phyloP scores from a whole-genome alignment of 2,888 invertebrate species.

The Drymonia ruficornis region DNA sequence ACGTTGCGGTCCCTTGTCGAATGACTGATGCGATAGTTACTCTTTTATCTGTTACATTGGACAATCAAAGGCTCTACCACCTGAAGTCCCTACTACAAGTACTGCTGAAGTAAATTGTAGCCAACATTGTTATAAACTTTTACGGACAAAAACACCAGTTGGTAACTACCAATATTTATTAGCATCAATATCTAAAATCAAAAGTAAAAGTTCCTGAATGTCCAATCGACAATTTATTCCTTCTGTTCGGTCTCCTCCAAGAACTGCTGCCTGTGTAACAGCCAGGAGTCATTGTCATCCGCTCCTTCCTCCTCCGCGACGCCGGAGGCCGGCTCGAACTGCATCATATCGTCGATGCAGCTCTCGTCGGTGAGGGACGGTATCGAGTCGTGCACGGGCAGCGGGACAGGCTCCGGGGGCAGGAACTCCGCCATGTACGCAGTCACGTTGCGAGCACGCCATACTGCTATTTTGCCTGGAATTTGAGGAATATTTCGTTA shows the following conservation, averaged over 20 bases:
- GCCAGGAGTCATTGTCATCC: slow-evolving; percentile 74
- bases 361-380: slow-evolving; percentile 78
- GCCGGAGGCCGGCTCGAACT: slow-evolving; percentile 67
- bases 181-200: background rate
- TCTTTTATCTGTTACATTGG: too few relatives aligned
- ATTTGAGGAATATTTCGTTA: slow-evolving; percentile 8
- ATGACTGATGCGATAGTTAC: too few relatives aligned
- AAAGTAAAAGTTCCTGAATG: background rate
- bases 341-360: slow-evolving; percentile 62
- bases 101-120: too few relatives aligned
- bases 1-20: too few relatives aligned
- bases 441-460: slow-evolving; percentile 89
- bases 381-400: slow-evolving; percentile 87
- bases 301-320: slow-evolving; percentile 69
- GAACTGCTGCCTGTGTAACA: slow-evolving; percentile 72
- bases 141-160: too few relatives aligned
- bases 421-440: slow-evolving; percentile 88
- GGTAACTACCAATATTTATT: too few relatives aligned
- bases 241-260: slow-evolving; percentile 67
- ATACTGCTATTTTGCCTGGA: slow-evolving; percentile 82
- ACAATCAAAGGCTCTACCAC: too few relatives aligned
- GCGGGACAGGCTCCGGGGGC: slow-evolving; percentile 88
- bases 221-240: slow-evolving; percentile 20
- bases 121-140: too few relatives aligned
- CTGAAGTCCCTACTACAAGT: too few relatives aligned